Conservation (phyloP, 2,888 invertebrate species). For the Harpalus rubripes region DNA sequence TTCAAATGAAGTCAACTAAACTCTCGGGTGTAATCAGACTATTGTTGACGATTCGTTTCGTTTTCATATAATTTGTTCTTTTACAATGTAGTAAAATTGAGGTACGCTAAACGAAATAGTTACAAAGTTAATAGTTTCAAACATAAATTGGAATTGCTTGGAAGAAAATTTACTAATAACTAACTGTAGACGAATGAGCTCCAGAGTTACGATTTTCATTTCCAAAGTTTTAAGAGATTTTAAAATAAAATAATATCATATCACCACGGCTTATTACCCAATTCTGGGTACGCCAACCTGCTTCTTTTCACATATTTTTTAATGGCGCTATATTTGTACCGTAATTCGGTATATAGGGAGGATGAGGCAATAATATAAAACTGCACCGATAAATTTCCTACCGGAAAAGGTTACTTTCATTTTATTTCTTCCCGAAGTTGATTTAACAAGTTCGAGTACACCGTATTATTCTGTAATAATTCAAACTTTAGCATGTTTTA, state of each 20-base stretch:
- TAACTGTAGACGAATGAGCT: neutral
- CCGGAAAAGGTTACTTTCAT: no score
- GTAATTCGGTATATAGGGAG: no score
- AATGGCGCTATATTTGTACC: no score
- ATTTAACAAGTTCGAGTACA: no score
- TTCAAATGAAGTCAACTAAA: conserved; percentile 26
- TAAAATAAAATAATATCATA: neutral
- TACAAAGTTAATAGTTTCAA: conserved; percentile 3
- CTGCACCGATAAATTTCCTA: no score
- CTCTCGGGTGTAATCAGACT: neutral
- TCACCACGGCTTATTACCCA: neutral
- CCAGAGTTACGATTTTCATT: neutral
- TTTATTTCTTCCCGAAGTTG: no score
- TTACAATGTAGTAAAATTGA: neutral
- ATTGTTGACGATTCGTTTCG: neutral
- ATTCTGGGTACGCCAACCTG: no score
- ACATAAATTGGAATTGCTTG: neutral
- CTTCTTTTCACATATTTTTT: no score
- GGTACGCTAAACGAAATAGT: neutral
- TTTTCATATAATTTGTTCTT: neutral
- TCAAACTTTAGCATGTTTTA: no score
- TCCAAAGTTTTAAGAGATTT: neutral
- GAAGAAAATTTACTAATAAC: neutral
- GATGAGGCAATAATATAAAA: no score
- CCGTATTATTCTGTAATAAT: no score